These are phyloP conservation scores for Carapus acus DNA, from an alignment of 2,797 vertebrate species.

Conservation along the genomic window DNA sequence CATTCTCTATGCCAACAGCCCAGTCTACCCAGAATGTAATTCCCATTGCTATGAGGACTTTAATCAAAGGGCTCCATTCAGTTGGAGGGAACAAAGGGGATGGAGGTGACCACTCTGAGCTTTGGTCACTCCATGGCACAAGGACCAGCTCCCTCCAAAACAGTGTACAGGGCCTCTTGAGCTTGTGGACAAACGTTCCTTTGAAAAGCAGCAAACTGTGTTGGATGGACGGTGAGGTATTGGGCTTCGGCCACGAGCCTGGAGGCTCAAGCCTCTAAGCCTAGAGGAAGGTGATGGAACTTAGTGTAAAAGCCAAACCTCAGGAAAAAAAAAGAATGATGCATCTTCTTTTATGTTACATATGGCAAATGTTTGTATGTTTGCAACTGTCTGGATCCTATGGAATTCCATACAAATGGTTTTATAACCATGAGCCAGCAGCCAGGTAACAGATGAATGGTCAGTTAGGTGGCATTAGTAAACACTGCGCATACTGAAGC, in stretches of 20 bases:
- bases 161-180: constrained; percentile 43
- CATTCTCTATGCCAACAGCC: constrained; percentile 25
- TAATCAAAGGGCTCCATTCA: constrained; percentile 75
- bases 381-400: constrained; percentile 11
- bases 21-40: constrained; percentile 50
- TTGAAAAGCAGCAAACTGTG: constrained; percentile 61
- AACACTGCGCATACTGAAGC: constrained; percentile 28
- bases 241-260: constrained; percentile 29
- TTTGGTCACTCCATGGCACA: constrained; percentile 58
- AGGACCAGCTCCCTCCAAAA: constrained; percentile 50
- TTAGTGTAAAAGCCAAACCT: constrained; percentile 24
- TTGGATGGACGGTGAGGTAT: constrained; percentile 39
- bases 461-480: constrained; percentile 39
- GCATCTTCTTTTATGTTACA: constrained; percentile 7
- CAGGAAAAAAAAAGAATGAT: constrained; percentile 12
- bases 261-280: constrained; percentile 14
- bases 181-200: constrained; percentile 61
- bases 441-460: constrained; percentile 35
- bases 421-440: constrained; percentile 59
- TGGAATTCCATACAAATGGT: constrained; percentile 9
- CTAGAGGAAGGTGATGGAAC: constrained; percentile 13
- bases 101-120: constrained; percentile 68
- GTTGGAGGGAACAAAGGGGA: constrained; percentile 69
- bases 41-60: constrained; percentile 53
- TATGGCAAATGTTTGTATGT: constrained; percentile 14